Evolutionary conservation across 2,797 vertebrate genomes (phyloP), one percentile per base, ranked within the genome.

Genomic region (Sebastes diaconus): DNA sequence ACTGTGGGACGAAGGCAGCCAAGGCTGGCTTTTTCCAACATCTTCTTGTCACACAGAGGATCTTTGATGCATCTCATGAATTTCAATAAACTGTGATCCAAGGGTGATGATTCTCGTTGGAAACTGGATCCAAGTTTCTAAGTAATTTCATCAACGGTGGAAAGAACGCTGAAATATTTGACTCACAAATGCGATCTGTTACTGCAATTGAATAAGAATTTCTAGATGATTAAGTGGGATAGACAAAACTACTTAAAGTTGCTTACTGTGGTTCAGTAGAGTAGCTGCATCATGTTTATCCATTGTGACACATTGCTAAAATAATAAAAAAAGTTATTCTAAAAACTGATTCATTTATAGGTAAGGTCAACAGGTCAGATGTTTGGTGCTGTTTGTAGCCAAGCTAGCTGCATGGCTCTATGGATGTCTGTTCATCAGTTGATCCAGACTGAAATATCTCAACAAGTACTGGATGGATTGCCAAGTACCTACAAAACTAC

Each of bases 121-220:
- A 82, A 77, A 77, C 60, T 24, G n/a, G 68, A 71, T 75, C 85
- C 77, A 75, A 74, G 68, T 82, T 77, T 63, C 84, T 60, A 76
- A 84, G 71, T 81, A 66, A 87, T 85, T 85, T 88, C 70, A 87
- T 85, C 68, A 87, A 75, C 3, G 10, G 60, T 75, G 60, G 60
- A 73, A 73, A 68, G 16, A 83, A 63, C 12, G 30, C 30, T 29
- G 57, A 79, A 84, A 68, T 73, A 77, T 81, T 78, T 84, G 72
- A 83, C 63, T 87, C 72, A 59, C 77, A 84, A 76, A 86, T 85
- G 77, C 83, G 68, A 77, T 83, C 3, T 74, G 63, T 73, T 80
- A 52, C 84, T 75, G 76, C 59, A 24, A 55, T 32, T 75, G 36
- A 83, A 73, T 87, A 20, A 79, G 5, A n/a, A 79, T 75, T 72